Percentiles rank a stretch among this genome's conserved stretches.
phyloP scores from a whole-genome alignment of 2,113 vertebrate genomes.

The Hippoglossus stenolepis region DNA sequence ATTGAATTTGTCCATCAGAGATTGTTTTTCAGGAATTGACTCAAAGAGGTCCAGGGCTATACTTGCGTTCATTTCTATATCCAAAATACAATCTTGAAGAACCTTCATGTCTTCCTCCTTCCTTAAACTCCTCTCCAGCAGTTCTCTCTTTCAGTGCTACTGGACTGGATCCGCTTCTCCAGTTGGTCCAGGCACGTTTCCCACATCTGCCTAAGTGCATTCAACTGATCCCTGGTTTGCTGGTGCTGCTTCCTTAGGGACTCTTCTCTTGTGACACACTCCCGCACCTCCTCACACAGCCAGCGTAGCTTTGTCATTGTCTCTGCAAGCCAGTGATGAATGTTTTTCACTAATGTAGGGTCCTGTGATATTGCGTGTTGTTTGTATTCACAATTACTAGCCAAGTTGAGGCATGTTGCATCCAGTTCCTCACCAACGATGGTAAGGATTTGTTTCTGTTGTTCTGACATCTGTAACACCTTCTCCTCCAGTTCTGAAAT shows the following conservation, averaged over 20 bases:
- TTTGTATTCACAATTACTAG: background rate
- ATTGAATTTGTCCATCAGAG: too few relatives aligned
- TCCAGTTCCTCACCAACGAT: background rate
- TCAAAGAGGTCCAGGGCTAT: background rate
- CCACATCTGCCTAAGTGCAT: too few relatives aligned
- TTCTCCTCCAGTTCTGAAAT: background rate
- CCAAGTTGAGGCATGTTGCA: background rate
- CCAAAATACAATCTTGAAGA: too few relatives aligned
- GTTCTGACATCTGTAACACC: background rate
- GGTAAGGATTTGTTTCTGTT: background rate
- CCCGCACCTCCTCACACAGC: background rate
- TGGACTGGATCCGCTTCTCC: background rate
- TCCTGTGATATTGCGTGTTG: background rate
- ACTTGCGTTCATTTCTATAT: too few relatives aligned
- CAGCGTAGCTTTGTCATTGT: background rate
- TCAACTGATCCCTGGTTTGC: background rate
- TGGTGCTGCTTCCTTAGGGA: background rate
- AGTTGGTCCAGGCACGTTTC: background rate
- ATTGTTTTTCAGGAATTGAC: background rate
- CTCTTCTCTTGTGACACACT: too few relatives aligned
- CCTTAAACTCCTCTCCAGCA: background rate
- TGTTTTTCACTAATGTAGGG: background rate
- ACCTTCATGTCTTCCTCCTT: too few relatives aligned
- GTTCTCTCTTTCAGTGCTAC: background rate
- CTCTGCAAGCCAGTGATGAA: background rate